phyloP scores from a whole-genome alignment of 2,888 invertebrate genomes.

The Lordiphosa fenestrarum region DNA sequence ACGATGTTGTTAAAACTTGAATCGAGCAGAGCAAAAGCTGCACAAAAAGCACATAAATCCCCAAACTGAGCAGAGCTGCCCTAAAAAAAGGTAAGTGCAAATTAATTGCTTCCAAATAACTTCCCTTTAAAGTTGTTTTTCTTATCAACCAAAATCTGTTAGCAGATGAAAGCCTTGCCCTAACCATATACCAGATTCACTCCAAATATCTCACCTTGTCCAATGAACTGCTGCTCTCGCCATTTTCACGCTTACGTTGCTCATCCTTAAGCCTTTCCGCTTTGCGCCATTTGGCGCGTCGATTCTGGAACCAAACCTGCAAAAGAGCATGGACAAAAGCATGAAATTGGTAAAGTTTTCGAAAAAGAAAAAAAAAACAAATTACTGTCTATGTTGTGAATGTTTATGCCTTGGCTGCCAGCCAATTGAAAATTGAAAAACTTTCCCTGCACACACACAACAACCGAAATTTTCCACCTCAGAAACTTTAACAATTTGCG shows the following conservation, averaged over 20 bases:
- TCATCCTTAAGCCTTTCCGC: constrained; percentile 95
- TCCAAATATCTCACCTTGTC: constrained; percentile 76
- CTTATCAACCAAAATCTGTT: too few relatives aligned
- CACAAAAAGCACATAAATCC: too few relatives aligned
- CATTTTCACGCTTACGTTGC: constrained; percentile 90
- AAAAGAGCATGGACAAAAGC: constrained; percentile 1
- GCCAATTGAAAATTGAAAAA: constrained; percentile 73
- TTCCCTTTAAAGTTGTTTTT: too few relatives aligned
- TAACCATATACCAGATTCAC: background rate
- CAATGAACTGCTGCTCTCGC: constrained; percentile 84
- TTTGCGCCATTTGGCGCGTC: constrained; percentile 95
- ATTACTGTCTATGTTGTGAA: constrained; percentile 26
- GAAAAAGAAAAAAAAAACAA: constrained; percentile 32
- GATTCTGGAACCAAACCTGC: constrained; percentile 96
- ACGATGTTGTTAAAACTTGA: too few relatives aligned
- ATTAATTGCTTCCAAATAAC: too few relatives aligned
- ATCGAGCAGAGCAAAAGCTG: too few relatives aligned
- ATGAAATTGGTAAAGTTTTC: constrained; percentile 41
- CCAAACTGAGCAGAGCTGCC: too few relatives aligned
- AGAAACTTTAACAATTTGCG: constrained; percentile 76
- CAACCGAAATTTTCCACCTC: constrained; percentile 76
- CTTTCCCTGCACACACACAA: constrained; percentile 41
- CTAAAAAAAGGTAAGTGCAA: too few relatives aligned
- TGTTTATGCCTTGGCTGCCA: constrained; percentile 45
- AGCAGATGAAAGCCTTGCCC: too few relatives aligned